Evolutionary conservation across 2,113 vertebrate species (phyloP).

Genomic region (Colistium nudipinnis): DNA sequence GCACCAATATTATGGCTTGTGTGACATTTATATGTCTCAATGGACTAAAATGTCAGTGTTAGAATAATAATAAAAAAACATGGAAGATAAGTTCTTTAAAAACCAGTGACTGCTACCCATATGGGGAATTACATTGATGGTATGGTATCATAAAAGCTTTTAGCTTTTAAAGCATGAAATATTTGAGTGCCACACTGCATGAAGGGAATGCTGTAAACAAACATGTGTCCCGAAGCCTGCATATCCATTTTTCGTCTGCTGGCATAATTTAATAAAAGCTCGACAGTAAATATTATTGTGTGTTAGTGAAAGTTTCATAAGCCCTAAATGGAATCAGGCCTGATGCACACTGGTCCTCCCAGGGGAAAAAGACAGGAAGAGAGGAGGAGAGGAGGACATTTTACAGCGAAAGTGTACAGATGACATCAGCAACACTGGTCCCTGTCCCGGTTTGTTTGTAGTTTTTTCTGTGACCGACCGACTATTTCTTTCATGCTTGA

Average conservation of each 20-base stretch:
- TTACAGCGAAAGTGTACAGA: background rate
- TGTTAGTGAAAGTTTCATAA: conserved; percentile 68
- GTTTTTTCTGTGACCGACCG: conserved; percentile 5
- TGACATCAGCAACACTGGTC: conserved; percentile 19
- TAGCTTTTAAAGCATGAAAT: conserved; percentile 5
- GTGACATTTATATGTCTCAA: conserved; percentile 22
- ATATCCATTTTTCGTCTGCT: conserved; percentile 30
- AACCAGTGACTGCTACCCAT: background rate
- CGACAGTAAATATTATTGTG: conserved; percentile 77
- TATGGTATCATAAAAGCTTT: background rate
- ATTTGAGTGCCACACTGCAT: background rate
- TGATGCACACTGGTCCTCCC: conserved; percentile 53
- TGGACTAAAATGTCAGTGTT: background rate
- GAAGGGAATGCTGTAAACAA: conserved; percentile 38
- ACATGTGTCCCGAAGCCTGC: conserved; percentile 15
- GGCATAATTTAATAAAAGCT: conserved; percentile 69
- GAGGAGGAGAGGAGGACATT: background rate
- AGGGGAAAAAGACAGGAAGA: conserved; percentile 46
- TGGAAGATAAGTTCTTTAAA: background rate
- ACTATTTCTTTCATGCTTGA: conserved; percentile 16
- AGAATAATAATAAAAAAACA: conserved; percentile 27
- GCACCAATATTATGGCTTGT: conserved; percentile 3
- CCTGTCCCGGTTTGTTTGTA: conserved; percentile 25
- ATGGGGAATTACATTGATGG: background rate
- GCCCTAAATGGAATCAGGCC: conserved; percentile 71